Evolutionary conservation across 2,888 invertebrate genomes (phyloP).

Genomic region (Drosophila melanosoma): DNA sequence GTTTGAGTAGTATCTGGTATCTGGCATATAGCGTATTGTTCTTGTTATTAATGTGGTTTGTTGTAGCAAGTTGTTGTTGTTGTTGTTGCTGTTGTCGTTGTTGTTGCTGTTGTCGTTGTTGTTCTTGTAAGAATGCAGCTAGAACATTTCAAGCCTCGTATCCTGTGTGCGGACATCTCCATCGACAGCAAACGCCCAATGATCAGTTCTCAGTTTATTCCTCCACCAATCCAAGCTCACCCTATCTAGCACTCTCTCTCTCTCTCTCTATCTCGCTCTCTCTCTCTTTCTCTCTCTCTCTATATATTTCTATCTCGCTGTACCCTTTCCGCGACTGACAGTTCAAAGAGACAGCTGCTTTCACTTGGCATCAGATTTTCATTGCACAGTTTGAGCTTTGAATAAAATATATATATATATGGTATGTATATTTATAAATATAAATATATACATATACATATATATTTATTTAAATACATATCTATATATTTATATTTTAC

Average conservation of each 20-base stretch:
- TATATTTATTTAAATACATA: not conserved
- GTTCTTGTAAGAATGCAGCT: conserved; percentile 36
- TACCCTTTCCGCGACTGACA: conserved; percentile 3
- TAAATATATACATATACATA: not conserved
- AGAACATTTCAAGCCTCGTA: conserved; percentile 55
- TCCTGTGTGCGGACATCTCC: conserved; percentile 54
- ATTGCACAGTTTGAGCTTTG: conserved; percentile 65
- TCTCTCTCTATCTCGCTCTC: not conserved
- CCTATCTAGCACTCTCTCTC: not conserved
- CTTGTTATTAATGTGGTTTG: not conserved
- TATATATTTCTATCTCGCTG: too few species aligned
- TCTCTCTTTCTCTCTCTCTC: not conserved
- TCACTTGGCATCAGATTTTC: conserved; percentile 53
- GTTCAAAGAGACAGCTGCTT: conserved; percentile 49
- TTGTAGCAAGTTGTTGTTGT: conserved; percentile 3
- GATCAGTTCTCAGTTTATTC: not conserved
- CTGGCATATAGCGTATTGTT: conserved; percentile 5
- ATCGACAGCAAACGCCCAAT: conserved; percentile 20
- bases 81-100: conserved; percentile 12
- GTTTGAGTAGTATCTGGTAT: not conserved
- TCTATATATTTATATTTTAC: conserved; percentile 57
- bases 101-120: conserved; percentile 10
- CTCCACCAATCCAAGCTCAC: not conserved
- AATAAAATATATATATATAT: conserved; percentile 22
- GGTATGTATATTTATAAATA: too few species aligned